phyloP scores from a whole-genome alignment of 2,113 vertebrate species.

The Oryctolagus cuniculus region DNA sequence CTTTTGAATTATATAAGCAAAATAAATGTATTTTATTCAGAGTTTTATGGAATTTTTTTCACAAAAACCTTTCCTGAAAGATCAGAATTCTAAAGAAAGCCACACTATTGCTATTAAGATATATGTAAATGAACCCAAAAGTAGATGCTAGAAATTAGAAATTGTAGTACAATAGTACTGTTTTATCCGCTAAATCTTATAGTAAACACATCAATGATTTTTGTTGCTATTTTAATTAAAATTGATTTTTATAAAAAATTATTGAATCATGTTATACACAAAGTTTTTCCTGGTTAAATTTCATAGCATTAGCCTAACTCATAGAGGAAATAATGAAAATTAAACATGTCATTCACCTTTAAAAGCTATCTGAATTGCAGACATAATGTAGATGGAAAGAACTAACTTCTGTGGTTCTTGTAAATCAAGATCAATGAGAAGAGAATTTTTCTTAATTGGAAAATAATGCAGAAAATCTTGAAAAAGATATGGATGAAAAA shows the following conservation, averaged over 20 bases:
- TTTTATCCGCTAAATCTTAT: neutral
- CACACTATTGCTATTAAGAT: neutral
- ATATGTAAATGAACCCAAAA: neutral
- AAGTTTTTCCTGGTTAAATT: neutral
- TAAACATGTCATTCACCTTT: neutral
- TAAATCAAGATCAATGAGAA: neutral
- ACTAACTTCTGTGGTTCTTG: neutral
- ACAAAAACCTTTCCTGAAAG: neutral
- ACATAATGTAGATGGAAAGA: neutral
- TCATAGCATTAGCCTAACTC: neutral
- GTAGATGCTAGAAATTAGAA: neutral
- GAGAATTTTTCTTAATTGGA: neutral
- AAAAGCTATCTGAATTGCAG: neutral
- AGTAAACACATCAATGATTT: constrained; percentile 33
- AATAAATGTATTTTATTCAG: constrained; percentile 7
- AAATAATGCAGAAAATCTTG: neutral
- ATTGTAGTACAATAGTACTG: neutral
- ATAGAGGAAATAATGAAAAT: neutral
- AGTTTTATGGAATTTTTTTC: neutral
- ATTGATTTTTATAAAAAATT: neutral
- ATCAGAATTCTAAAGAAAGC: constrained; percentile 8
- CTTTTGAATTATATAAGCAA: neutral
- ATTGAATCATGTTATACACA: constrained; percentile 3
- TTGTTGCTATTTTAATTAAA: constrained; percentile 41
- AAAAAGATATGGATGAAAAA: neutral